These are phyloP conservation scores for Chionoecetes opilio DNA, from an alignment of 1,140 invertebrate genomes.

Conservation along the genomic window DNA sequence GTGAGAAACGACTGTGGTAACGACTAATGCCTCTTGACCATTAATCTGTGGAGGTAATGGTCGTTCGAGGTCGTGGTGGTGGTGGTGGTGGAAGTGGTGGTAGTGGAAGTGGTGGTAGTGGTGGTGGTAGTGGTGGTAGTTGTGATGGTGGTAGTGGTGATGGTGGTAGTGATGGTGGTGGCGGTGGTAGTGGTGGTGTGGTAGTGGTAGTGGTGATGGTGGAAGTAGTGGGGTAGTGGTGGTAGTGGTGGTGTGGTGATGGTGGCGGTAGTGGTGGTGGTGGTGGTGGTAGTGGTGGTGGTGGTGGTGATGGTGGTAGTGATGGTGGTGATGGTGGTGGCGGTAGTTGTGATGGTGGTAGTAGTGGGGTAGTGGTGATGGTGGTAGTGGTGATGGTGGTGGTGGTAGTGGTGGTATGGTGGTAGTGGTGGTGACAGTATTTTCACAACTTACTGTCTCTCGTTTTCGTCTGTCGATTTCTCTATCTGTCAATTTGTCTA, in stretches of 20 bases:
- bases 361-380: too few species aligned
- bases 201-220: background rate
- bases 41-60: conserved; percentile 77
- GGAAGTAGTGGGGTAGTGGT: conserved; percentile 1
- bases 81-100: background rate
- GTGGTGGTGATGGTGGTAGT: background rate
- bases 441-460: too few species aligned
- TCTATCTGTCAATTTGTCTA: background rate
- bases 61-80: conserved; percentile 53
- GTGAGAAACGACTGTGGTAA: conserved; percentile 77
- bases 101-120: conserved; percentile 24
- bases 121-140: background rate
- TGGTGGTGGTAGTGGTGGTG: conserved; percentile 38
- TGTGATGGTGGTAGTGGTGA: too few species aligned
- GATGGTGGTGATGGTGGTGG: conserved; percentile 18
- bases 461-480: background rate
- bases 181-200: too few species aligned
- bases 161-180: background rate
- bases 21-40: conserved; percentile 77
- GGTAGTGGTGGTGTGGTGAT: background rate
- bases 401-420: too few species aligned
- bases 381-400: conserved; percentile 18
- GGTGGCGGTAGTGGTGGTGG: conserved; percentile 68
- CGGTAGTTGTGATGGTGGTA: conserved; percentile 58
- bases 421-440: background rate